Evolutionary conservation across 2,797 vertebrate genomes (phyloP).

Genomic region (Masticophis lateralis): DNA sequence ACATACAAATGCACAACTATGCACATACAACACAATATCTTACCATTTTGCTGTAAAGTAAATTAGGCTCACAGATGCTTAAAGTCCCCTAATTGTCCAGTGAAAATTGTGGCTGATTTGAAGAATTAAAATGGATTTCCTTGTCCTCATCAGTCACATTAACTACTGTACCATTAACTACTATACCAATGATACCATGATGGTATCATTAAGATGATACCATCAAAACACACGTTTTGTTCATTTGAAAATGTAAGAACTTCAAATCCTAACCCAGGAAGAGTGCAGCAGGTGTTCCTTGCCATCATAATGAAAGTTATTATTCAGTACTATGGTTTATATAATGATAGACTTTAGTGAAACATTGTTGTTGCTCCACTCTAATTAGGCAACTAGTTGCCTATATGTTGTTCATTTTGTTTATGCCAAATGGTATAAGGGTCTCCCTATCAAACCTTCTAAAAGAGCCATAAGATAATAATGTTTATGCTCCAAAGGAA

Average conservation of each 20-base stretch:
- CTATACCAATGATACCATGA: too few relatives aligned
- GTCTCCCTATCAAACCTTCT: background rate
- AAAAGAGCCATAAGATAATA: background rate
- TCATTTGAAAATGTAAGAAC: background rate
- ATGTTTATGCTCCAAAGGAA: background rate
- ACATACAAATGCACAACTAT: background rate
- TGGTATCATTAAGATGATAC: too few relatives aligned
- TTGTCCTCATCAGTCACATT: background rate
- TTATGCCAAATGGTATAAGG: too few relatives aligned
- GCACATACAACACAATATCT: background rate
- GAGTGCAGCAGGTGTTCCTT: background rate
- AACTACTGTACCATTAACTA: background rate
- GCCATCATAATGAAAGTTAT: background rate
- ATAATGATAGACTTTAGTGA: background rate
- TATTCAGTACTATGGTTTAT: too few relatives aligned
- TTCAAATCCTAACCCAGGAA: background rate
- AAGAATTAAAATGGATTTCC: background rate
- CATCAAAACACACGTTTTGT: background rate
- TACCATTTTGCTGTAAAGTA: background rate
- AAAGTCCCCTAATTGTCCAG: background rate
- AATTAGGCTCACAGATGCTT: background rate
- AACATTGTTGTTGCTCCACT: background rate
- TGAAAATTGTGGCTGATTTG: background rate
- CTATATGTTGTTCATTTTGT: too few relatives aligned
- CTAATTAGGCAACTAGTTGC: background rate